A percentile compares a stretch with the other conserved stretches of the same genome.
These are phyloP conservation scores for Pygocentrus nattereri DNA, from an alignment of 2,797 vertebrate species.

Conservation along the genomic window DNA sequence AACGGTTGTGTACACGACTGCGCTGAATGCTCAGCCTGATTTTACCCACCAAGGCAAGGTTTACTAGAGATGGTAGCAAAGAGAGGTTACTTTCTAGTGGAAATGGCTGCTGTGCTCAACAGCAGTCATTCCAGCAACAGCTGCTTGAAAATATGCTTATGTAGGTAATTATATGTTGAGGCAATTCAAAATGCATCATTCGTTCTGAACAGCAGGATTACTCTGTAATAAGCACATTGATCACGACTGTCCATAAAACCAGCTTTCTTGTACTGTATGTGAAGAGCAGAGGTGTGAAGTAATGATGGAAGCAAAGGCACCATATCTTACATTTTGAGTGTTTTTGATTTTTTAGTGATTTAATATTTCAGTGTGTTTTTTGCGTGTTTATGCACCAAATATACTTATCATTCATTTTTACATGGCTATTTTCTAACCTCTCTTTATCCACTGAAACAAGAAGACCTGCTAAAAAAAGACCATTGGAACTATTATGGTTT, in stretches of 20 bases:
- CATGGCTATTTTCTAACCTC: too few species aligned
- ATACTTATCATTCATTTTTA: too few species aligned
- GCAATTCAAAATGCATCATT: neutral
- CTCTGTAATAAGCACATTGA: neutral
- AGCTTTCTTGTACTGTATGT: neutral
- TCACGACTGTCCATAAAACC: neutral
- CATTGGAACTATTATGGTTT: too few species aligned
- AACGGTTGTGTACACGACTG: slow-evolving; percentile 7
- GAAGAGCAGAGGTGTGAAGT: neutral
- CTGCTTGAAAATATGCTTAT: neutral
- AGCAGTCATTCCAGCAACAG: neutral
- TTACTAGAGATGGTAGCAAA: slow-evolving; percentile 30
- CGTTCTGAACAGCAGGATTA: neutral
- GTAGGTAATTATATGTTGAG: neutral
- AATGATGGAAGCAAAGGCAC: neutral
- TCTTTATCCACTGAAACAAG: too few species aligned
- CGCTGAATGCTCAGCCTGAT: slow-evolving; percentile 22
- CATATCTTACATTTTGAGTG: too few species aligned
- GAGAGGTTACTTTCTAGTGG: neutral
- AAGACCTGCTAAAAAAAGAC: too few species aligned
- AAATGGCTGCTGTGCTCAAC: too few species aligned
- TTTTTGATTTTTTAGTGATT: too few species aligned
- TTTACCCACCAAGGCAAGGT: slow-evolving; percentile 20
- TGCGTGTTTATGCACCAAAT: too few species aligned
- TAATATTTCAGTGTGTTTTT: too few species aligned